Percentiles rank a stretch among this genome's conserved stretches.
Evolutionary conservation across 2,888 invertebrate genomes (phyloP).

Genomic region (Hirtodrosophila trivittata): DNA sequence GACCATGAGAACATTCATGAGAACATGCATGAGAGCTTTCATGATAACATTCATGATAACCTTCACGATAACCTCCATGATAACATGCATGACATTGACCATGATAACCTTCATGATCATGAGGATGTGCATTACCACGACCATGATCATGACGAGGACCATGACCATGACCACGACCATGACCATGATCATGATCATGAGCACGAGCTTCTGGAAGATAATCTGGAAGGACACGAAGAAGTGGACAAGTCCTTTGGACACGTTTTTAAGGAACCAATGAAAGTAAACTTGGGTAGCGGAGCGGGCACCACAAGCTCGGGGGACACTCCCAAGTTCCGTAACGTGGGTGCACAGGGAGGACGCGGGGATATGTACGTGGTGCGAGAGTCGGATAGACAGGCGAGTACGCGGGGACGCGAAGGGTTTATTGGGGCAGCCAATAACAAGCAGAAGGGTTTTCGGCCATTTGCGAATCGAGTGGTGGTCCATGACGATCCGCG

Average conservation of each 20-base stretch:
- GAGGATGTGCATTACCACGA: conserved; percentile 35
- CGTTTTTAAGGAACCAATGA: conserved; percentile 74
- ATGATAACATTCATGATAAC: no score
- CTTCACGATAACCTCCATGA: no score
- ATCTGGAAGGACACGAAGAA: conserved; percentile 33
- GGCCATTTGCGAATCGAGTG: conserved; percentile 70
- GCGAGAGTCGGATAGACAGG: conserved; percentile 78
- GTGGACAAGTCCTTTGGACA: conserved; percentile 68
- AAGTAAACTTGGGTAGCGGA: not conserved
- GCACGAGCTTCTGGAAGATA: conserved; percentile 20
- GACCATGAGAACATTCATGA: no score
- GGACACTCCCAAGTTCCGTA: conserved; percentile 73
- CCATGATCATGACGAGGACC: conserved; percentile 29
- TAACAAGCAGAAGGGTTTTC: conserved; percentile 79
- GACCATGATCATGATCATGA: conserved; percentile 42
- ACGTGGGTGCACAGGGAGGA: conserved; percentile 75
- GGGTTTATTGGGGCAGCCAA: conserved; percentile 74
- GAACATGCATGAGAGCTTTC: no score
- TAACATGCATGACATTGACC: conserved; percentile 14
- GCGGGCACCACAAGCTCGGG: conserved; percentile 38
- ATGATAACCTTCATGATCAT: conserved; percentile 5
- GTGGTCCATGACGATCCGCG: conserved; percentile 81
- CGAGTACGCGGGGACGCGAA: conserved; percentile 74
- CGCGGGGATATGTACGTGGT: conserved; percentile 81
- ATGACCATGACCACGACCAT: conserved; percentile 40